These are phyloP conservation scores for Schlechtendalia chinensis DNA, from an alignment of 1,140 invertebrate genomes.

Conservation along the genomic window DNA sequence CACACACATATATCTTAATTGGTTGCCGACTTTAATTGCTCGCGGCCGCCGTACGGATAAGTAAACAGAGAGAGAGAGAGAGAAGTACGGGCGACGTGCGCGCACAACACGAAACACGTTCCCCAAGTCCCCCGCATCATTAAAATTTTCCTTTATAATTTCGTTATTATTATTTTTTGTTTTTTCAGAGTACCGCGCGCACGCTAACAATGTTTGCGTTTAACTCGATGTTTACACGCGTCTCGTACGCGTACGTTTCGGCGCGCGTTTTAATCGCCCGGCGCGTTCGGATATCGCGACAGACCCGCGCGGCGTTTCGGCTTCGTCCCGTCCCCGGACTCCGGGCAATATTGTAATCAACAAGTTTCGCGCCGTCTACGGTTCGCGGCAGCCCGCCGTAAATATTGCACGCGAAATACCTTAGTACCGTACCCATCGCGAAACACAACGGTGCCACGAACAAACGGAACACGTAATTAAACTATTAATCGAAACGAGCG, in stretches of 20 bases:
- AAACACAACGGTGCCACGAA: slow-evolving; percentile 23
- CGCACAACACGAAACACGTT: slow-evolving; percentile 26
- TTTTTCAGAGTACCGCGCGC: not conserved
- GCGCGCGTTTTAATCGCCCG: too few species aligned
- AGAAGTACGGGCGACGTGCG: not conserved
- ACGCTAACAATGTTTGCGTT: slow-evolving; percentile 46
- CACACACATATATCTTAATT: slow-evolving; percentile 43
- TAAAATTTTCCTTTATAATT: slow-evolving; percentile 50
- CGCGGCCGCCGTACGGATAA: slow-evolving; percentile 43
- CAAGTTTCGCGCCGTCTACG: not conserved
- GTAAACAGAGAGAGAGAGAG: too few species aligned
- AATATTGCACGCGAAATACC: too few species aligned
- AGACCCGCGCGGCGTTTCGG: not conserved
- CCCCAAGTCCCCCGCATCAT: slow-evolving; percentile 47
- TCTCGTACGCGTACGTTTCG: too few species aligned
- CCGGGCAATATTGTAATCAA: slow-evolving; percentile 33
- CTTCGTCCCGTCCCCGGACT: not conserved
- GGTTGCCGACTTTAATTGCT: slow-evolving; percentile 49
- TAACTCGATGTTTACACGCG: slow-evolving; percentile 9
- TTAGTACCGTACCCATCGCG: too few species aligned
- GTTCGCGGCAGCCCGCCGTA: too few species aligned
- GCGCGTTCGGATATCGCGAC: too few species aligned
- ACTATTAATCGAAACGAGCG: slow-evolving; percentile 40
- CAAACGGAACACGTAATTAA: slow-evolving; percentile 46
- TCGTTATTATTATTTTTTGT: slow-evolving; percentile 40